Conservation (phyloP, 2,113 vertebrate species). For the Cyphomyrus plagiostoma region DNA sequence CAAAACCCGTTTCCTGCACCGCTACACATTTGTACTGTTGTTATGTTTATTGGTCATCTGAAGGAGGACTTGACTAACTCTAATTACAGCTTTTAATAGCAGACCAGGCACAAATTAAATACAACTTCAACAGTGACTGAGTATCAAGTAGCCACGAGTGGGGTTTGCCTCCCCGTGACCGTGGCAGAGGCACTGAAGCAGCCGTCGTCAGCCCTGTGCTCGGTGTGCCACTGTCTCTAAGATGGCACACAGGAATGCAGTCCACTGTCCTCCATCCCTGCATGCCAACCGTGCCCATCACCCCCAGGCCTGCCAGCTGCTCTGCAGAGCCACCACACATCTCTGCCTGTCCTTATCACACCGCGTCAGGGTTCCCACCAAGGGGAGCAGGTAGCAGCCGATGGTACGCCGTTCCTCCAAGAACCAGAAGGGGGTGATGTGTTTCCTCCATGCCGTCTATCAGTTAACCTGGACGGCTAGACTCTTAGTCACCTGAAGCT, state of each 20-base stretch:
- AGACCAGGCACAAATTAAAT: background rate
- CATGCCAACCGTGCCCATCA: background rate
- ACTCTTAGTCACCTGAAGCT: background rate
- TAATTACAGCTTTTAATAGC: slow-evolving; percentile 8
- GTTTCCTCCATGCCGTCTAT: background rate
- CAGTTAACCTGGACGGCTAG: background rate
- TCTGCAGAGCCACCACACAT: background rate
- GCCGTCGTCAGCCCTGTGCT: background rate
- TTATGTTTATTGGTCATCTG: background rate
- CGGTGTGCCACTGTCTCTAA: background rate
- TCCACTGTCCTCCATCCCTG: background rate
- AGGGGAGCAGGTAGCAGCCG: background rate
- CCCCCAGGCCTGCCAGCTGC: background rate
- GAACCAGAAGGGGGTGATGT: background rate
- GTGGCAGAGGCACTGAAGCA: background rate
- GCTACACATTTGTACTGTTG: background rate
- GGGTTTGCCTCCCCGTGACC: too few species aligned
- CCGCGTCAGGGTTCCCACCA: background rate
- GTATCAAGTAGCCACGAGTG: background rate
- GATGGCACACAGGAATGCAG: background rate
- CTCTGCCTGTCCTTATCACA: background rate
- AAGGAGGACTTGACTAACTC: background rate
- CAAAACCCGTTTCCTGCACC: background rate
- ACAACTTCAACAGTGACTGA: background rate
- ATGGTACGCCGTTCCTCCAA: background rate